These are phyloP conservation scores for Thysanoteuthis rhombus DNA, from an alignment of 2,888 invertebrate genomes.

Conservation along the genomic window DNA sequence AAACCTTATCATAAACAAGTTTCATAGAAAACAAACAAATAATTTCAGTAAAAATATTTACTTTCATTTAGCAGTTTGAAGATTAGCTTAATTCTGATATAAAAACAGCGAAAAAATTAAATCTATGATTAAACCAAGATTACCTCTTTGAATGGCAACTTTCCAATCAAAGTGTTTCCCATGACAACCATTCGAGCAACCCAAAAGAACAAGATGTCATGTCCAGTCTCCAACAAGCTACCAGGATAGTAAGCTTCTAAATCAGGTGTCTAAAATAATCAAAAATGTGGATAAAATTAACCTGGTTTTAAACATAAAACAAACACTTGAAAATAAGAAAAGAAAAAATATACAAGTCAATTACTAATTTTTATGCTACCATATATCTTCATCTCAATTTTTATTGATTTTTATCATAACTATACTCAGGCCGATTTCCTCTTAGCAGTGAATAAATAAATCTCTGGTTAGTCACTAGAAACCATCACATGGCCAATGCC, in stretches of 20 bases:
- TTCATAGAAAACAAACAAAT: too few species aligned
- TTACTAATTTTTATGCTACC: too few species aligned
- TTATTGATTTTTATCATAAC: too few species aligned
- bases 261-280: conserved; percentile 71
- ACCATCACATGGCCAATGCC: too few species aligned
- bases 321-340: background rate
- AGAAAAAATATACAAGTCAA: background rate
- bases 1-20: too few species aligned
- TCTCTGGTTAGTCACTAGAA: too few species aligned
- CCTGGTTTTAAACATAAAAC: background rate
- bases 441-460: too few species aligned
- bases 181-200: conserved; percentile 99
- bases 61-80: too few species aligned
- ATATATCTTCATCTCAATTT: too few species aligned
- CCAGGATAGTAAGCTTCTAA: conserved; percentile 90
- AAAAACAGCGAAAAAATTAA: background rate
- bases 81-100: background rate
- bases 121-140: background rate
- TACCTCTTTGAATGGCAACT: conserved; percentile 85
- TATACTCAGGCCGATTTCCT: too few species aligned
- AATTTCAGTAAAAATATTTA: too few species aligned
- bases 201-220: conserved; percentile 99
- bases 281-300: background rate
- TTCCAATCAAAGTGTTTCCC: conserved; percentile 86
- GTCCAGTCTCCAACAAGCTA: conserved; percentile 91